Percentiles rank a stretch among this genome's conserved stretches.
These are phyloP conservation scores for Thamnophis sirtalis DNA, from an alignment of 2,113 vertebrate genomes.

Conservation along the genomic window DNA sequence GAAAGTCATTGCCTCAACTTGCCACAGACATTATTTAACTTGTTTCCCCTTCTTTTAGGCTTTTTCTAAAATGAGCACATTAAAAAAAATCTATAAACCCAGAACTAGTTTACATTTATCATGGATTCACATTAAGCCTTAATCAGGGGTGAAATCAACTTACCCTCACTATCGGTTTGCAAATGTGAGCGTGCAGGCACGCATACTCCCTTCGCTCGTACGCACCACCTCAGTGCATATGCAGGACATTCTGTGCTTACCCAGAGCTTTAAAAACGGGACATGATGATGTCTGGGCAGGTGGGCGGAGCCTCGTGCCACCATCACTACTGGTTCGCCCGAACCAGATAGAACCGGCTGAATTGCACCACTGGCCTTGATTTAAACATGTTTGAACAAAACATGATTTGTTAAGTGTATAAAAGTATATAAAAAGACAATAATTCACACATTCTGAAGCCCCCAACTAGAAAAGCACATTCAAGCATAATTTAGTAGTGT, in stretches of 20 bases:
- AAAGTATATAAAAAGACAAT: background rate
- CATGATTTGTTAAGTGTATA: background rate
- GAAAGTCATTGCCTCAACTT: background rate
- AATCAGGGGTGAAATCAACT: no score
- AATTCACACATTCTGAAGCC: background rate
- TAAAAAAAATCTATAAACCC: background rate
- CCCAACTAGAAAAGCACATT: background rate
- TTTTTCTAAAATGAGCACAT: background rate
- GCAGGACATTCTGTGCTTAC: no score
- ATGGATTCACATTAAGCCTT: background rate
- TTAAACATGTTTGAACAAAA: background rate
- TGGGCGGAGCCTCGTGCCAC: no score
- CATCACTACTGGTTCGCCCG: no score
- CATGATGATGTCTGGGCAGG: no score
- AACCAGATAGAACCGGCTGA: no score
- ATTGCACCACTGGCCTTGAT: no score
- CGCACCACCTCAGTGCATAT: no score
- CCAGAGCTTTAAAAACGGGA: no score
- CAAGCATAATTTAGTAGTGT: background rate
- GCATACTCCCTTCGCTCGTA: no score
- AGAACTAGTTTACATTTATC: background rate
- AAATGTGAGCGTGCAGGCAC: no score
- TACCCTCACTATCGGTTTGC: no score
- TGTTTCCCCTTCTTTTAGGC: background rate
- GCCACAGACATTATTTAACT: background rate